Conservation (phyloP, 2,797 vertebrate species). For the Microtus agrestis region DNA sequence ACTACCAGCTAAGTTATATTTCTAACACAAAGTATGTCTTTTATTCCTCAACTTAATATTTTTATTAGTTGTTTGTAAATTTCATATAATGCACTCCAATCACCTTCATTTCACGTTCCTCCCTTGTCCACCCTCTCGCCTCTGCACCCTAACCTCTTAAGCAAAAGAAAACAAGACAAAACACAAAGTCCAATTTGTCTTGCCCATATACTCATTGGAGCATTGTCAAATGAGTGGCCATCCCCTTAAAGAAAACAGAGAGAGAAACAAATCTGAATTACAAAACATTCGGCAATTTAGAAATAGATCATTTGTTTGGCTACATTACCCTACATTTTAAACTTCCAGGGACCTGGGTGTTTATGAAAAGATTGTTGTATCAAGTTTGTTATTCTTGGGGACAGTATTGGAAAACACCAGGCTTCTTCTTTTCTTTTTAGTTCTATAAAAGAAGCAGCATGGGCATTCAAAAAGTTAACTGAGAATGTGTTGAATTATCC, state of each 20-base stretch:
- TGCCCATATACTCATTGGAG: no score
- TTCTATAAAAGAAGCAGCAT: not conserved
- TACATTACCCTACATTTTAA: slow-evolving; percentile 2
- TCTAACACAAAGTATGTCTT: not conserved
- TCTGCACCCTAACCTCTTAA: not conserved
- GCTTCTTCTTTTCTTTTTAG: not conserved
- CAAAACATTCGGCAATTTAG: not conserved
- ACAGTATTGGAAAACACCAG: not conserved
- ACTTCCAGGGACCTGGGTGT: not conserved
- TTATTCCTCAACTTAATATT: not conserved
- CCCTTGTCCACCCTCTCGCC: not conserved
- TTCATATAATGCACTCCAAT: not conserved
- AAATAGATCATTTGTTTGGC: slow-evolving; percentile 12
- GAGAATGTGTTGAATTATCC: not conserved
- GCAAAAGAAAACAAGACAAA: not conserved
- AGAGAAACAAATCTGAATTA: not conserved
- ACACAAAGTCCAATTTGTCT: not conserved
- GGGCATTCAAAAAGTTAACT: not conserved
- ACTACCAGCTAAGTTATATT: not conserved
- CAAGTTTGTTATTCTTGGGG: not conserved
- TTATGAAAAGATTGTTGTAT: not conserved
- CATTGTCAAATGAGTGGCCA: no score
- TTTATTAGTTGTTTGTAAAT: not conserved
- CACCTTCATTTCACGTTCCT: not conserved
- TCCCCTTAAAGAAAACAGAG: not conserved